Base-by-base conservation (phyloP, 2,888 invertebrate genomes). In the Epinotia demarniana region DNA sequence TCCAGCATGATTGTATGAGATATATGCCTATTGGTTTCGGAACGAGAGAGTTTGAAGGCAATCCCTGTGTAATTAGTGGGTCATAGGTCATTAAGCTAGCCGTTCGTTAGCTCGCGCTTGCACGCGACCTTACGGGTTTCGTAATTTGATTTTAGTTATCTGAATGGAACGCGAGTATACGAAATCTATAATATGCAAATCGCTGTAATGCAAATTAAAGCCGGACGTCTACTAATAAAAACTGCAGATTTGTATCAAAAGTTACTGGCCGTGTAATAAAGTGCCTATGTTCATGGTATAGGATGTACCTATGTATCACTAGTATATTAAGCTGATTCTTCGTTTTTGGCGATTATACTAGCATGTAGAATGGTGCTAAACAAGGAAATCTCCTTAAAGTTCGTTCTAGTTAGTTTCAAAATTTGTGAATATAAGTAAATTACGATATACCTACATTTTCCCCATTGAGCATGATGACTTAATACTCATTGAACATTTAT, bases 81-180 rank as follows among this genome's bases (percentile, higher is more conserved):
- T 64, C 70, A 70, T 70, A 70, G 64, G 74, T 75, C 74, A 70
- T 70, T 75, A 75, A 64, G 74, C 58, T 64, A 74, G 19, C 57
- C 62, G 74, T 58, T 64, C 60, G 58, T 69, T 69, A 46, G 46
- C 46, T n/a, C 62, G 18, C 67, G 19, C 72, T 49, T 66, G 46
- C 69, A 57, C 63, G 57, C 71, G 80, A 83, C 86, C 85, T 89
- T 87, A 58, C 18, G 33, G 81, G 84, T 87, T 87, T 85, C 81
- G 78, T 80, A 64, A 74, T 72, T 77, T 77, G 73, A 81, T 88
- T 83, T 78, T 78, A 60, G 58, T 46, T 58, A 43, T 27, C 23
- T 46, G 58, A 58, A 60, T n/a, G 58, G 33, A 27, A 61, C 61
- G 13, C 8, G 60, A 60, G 19, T 69, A 55, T 46, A 46, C 4